Evolutionary conservation across 2,888 invertebrate genomes (phyloP), one percentile per base, ranked within the genome.

Genomic region (Linnaemya tessellans): DNA sequence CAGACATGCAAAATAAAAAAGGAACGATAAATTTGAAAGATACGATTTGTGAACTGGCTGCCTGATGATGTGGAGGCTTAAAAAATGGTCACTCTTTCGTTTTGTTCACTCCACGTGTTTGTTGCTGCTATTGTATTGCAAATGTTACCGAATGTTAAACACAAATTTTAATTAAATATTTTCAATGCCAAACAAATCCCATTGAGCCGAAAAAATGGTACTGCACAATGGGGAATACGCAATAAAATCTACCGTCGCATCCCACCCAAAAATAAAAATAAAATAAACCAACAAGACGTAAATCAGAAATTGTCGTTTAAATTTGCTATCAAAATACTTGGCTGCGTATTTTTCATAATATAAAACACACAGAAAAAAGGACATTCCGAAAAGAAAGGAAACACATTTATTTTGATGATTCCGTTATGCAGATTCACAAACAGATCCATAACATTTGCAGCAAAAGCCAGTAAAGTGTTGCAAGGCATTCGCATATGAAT

Each of bases 161-260:
- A 85, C 79, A 85, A 87, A 83, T 83, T 87, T 87, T 87, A 87
- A 87, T 85, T 87, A 87, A 87, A 87, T 84, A 78, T 84, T 87
- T 78, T 79, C 74, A 84, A 86, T 80, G 80, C 68, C 80, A 67
- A 62, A 77, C 20, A 83, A 83, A 73, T 80, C 86, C 84, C 82
- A 58, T 71, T 71, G 79, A 67, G 80, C 22, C 56, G 18, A 77
- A 43, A 75, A 67, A 67, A 58, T 73, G 18, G 22, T 54, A 41
- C 74, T 56, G 64, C 80, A 80, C 70, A 80, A 70, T 70, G 84
- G 84, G 79, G 80, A 64, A 54, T 38, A 54, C 1, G 20, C 7
- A 64, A 51, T 15, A 18, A 38, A 43, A 67, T 25, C 15, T 25
- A n/a, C 56, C 46, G 43, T 56, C 68, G 13, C 56, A 56, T 35